Conservation (phyloP, 2,113 vertebrate genomes). For the Dicerorhinus sumatrensis region DNA sequence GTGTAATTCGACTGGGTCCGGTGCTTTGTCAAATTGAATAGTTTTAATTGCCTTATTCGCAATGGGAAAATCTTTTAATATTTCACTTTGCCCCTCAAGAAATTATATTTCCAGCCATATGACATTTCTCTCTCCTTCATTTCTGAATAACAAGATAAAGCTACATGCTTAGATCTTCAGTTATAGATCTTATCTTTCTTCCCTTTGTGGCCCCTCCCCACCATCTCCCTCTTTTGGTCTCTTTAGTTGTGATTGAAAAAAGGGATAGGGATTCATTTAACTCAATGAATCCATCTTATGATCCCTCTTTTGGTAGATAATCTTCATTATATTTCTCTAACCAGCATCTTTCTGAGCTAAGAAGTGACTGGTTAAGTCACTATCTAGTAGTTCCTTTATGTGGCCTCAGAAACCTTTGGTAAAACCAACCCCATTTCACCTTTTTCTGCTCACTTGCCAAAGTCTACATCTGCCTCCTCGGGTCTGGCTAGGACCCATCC, state of each 20-base stretch:
- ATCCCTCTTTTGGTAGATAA: not conserved
- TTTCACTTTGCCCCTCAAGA: slow-evolving; percentile 75
- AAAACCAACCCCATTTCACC: not conserved
- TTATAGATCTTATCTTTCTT: not conserved
- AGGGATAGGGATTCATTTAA: not conserved
- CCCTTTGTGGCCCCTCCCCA: rapidly evolving
- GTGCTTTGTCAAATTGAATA: slow-evolving; percentile 78
- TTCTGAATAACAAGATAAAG: slow-evolving; percentile 62
- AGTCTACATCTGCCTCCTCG: not conserved
- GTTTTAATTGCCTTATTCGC: slow-evolving; percentile 83
- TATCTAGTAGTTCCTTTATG: not conserved
- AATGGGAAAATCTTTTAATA: slow-evolving; percentile 79
- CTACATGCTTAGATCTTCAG: not conserved
- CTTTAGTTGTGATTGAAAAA: not conserved
- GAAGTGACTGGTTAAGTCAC: not conserved
- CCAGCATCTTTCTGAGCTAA: not conserved
- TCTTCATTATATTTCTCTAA: not conserved
- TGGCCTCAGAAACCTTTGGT: not conserved
- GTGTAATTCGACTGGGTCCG: slow-evolving; percentile 68
- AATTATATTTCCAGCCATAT: slow-evolving; percentile 48
- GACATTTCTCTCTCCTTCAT: slow-evolving; percentile 67
- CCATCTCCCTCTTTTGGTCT: not conserved
- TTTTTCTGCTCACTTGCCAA: not conserved
- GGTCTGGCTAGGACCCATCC: too few relatives aligned
- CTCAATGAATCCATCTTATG: not conserved